phyloP scores from a whole-genome alignment of 1,140 invertebrate species.

The Atopsyche davidsoni region DNA sequence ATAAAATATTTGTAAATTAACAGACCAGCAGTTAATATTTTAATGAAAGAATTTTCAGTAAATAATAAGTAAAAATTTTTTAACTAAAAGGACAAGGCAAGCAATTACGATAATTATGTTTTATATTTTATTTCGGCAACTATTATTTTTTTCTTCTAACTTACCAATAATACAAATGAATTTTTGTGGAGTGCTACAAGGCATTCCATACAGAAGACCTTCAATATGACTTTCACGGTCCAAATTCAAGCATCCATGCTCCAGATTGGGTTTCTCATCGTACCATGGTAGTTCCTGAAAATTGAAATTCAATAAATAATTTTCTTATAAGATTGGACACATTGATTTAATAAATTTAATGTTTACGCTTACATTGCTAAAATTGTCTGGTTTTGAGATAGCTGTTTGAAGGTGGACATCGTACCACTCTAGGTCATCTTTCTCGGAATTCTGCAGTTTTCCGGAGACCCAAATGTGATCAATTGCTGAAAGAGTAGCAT shows the following conservation, averaged over 20 bases:
- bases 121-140: neutral
- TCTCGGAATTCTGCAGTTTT: neutral
- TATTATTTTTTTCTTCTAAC: neutral
- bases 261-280: slow-evolving; percentile 35
- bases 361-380: neutral
- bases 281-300: slow-evolving; percentile 33
- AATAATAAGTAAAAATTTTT: too few species aligned
- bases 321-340: neutral
- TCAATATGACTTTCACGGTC: slow-evolving; percentile 42
- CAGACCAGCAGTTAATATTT: neutral
- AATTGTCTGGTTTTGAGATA: neutral
- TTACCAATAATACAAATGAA: slow-evolving; percentile 43
- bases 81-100: neutral
- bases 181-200: slow-evolving; percentile 40
- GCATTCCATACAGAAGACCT: slow-evolving; percentile 38
- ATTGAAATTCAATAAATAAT: neutral
- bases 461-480: slow-evolving; percentile 9
- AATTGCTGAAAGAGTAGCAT: slow-evolving; percentile 2
- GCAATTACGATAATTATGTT: neutral
- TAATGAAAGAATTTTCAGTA: too few species aligned
- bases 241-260: slow-evolving; percentile 42
- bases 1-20: neutral
- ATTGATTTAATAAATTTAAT: neutral
- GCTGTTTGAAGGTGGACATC: neutral
- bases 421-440: neutral